Conservation (phyloP, 2,888 invertebrate species). For the Sinhomidia bicolor region DNA sequence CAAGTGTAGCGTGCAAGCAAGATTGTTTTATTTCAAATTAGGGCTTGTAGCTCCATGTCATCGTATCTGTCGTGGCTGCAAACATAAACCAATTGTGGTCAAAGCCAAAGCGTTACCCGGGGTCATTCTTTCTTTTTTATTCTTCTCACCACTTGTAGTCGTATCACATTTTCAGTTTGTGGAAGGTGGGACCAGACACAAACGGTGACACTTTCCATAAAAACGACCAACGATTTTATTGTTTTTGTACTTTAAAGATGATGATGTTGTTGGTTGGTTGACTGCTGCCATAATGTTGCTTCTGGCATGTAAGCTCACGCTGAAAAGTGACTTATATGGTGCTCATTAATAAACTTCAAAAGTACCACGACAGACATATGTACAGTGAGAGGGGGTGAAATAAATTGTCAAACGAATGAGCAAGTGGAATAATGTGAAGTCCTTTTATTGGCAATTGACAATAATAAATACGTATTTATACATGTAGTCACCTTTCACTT, state of each 20-base stretch:
- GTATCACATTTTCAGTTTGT: neutral
- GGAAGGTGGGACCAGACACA: neutral
- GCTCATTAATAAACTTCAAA: constrained; percentile 62
- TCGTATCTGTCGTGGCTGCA: neutral
- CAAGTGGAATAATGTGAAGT: constrained; percentile 1
- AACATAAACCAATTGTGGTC: neutral
- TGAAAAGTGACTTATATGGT: constrained; percentile 63
- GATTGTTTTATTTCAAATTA: neutral
- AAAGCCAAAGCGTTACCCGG: neutral
- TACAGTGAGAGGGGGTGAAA: constrained; percentile 5
- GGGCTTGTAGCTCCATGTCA: constrained; percentile 1
- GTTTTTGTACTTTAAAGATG: neutral
- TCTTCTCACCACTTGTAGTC: neutral
- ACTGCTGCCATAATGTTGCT: neutral
- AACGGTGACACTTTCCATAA: constrained; percentile 27
- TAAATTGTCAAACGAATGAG: constrained; percentile 39
- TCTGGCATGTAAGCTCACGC: neutral
- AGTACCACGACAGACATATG: neutral
- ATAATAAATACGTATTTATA: constrained; percentile 17
- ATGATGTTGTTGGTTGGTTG: neutral
- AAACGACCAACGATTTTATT: neutral
- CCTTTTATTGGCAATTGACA: constrained; percentile 38
- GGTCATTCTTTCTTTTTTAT: neutral
- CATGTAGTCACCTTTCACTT: constrained; percentile 62
- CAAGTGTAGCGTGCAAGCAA: neutral